Base-by-base conservation (phyloP, 2,113 vertebrate species). In the Hippopotamus amphibius region DNA sequence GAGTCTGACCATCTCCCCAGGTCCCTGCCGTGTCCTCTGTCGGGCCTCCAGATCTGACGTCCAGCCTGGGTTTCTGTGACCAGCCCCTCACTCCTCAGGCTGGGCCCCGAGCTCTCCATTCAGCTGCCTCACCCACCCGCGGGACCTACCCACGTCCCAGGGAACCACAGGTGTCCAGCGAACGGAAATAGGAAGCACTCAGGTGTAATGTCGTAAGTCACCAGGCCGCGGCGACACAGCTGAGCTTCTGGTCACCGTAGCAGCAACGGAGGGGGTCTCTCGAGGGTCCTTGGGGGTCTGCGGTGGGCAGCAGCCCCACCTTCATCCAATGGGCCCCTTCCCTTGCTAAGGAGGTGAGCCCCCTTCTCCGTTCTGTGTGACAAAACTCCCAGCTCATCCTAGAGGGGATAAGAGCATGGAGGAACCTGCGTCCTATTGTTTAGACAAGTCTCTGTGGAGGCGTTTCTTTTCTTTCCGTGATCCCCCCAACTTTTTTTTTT, bases 31-130 rank as follows among this genome's bases (percentile, higher is more conserved):
- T 53, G 72, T n/a, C 43, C 57, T 13, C 15, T 71, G 2, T 6
- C 0, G 0, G 24, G 10, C 24, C 46, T 10, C 6, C 1, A 3
- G 7, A 19, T 3, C 6, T 3, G 14, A 30, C 30, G 24, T 41
- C 59, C n/a, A 21, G 3, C 24, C 4, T 6, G 3, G 33, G 46
- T 41, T 53, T 30, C 72, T 14, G 33, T 14, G 24, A 12, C 33
- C 9, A 12, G 9, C 22, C 57, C 21, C 24, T 77, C 26, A 11
- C 6, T 6, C 5, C 48, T 37, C 15, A 11, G 22, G 10, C 33
- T 17, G n/a, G 9, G 5, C 7, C 61, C 30, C n/a, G 5, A 16
- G 41, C 46, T 69, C 77, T 59, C 77, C 6, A 0, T 24, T 57
- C 53, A 41, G n/a, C 21, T 59, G 77, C 77, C 77, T 41, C 14